Evolutionary conservation across 2,888 invertebrate genomes (phyloP), one percentile per base, ranked within the genome.

Genomic region (Aplocera efformata): DNA sequence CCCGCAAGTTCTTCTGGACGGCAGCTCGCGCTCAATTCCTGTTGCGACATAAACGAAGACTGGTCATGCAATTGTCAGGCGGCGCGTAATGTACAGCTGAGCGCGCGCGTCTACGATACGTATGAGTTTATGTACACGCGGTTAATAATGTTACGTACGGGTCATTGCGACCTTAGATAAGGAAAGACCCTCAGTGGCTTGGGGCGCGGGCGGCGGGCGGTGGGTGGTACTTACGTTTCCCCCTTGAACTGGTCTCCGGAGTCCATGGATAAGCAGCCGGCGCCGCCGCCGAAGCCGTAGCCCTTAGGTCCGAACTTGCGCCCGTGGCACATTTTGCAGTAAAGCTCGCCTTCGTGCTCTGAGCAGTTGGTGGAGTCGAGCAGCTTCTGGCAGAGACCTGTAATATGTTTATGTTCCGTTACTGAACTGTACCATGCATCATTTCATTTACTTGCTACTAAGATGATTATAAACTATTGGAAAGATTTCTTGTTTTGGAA

Each of bases 261-360:
- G 91, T 98, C 98, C 97, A 96, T 98, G 86, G 96, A 96, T 72
- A 98, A 92, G 85, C 96, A 95, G 60, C 98, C 98, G 73, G 98
- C 98, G 69, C 99, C 99, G 75, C 97, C 97, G 64, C 99, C 98
- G 86, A 98, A 98, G 68, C 98, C 98, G 89, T 98, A 97, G 65
- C 98, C 98, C 89, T 97, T 98, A 66, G 98, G 98, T 78, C 99
- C 99, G 89, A 94, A 98, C 91, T 98, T 98, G 80, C 98, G 94
- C 68, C 94, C 98, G 88, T 99, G 98, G 91, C 99, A 98, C 74
- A 92, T 91, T 91, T 98, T 98, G 93, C 99, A 99, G 93, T 90
- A 99, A 66, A 99, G 92, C 89, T 97, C 95, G 73, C 95, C 96
- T 76, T 98, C 98, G 91, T 99, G 99, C 86, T 98, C 98, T 69